Evolutionary conservation across 2,113 vertebrate genomes (phyloP), one percentile per base, ranked within the genome.

Genomic region (Sakesphorus luctuosus): DNA sequence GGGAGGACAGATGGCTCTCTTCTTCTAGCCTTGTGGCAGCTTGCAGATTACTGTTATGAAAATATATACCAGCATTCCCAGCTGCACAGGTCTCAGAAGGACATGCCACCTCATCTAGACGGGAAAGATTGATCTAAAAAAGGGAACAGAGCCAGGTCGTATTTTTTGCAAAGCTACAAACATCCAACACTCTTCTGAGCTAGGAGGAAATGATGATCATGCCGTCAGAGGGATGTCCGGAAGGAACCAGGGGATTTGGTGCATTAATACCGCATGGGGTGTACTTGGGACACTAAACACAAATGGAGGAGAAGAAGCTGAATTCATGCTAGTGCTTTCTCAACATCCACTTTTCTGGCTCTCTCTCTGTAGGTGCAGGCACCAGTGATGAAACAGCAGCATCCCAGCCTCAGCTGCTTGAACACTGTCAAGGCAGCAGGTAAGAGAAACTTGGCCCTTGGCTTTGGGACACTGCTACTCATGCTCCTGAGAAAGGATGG

Each of bases 41-140:
- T 74, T 65, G 35, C 46, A 77, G 40, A 35, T 38, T 71, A 75
- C 66, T 75, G 6, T 26, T 55, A 28, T 11, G 18, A 76, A 93
- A 83, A 72, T 36, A 38, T 13, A 43, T 8, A n/a, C 24, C 2
- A 7, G 29, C 35, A 85, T 18, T 53, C 7, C 15, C 80, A 80
- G 46, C 31, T 74, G 76, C 43, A 58, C 0, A 0, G 26, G 20
- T 46, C 16, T 73, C 3, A 0, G 58, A 68, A 67, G 40, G 47
- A 83, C 1, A 0, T 25, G 40, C 14, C 52, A 62, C 62, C 68
- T 55, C 4, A 0, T 77, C 76, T 55, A 58, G 50, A 76, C 81
- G 50, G 68, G 46, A 80, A 74, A 19, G 36, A 73, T 5, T 62
- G 36, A 29, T 56, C 49, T 69, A 1, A 35, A 55, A 90, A 69